Conservation (phyloP, 2,888 invertebrate genomes). For the Germaria angustata region DNA sequence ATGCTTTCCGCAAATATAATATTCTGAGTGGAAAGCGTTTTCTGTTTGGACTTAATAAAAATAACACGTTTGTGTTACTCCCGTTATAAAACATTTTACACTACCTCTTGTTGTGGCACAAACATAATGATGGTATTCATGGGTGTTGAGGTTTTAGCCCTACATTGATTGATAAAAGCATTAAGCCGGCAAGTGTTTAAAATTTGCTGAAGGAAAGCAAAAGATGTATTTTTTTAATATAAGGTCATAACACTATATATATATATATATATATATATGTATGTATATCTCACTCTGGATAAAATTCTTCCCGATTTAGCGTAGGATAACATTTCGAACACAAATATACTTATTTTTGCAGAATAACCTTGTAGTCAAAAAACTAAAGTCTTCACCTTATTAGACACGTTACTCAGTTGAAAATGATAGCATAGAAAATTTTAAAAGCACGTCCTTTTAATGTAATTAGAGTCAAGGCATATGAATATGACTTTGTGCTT, state of each 20-base stretch:
- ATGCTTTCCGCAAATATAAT: background rate
- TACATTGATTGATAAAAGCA: conserved; percentile 59
- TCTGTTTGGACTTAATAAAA: background rate
- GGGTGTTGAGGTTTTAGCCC: conserved; percentile 83
- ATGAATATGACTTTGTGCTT: no score
- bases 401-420: background rate
- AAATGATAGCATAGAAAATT: conserved; percentile 15
- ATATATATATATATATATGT: background rate
- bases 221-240: background rate
- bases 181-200: conserved; percentile 57
- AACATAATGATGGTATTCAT: conserved; percentile 97
- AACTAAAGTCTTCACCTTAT: conserved; percentile 3
- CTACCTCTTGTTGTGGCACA: conserved; percentile 99
- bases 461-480: no score
- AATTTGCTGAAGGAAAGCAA: conserved; percentile 29
- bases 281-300: conserved; percentile 43
- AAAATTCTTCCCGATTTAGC: conserved; percentile 52
- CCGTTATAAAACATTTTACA: background rate
- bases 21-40: background rate
- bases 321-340: conserved; percentile 57
- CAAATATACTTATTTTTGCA: conserved; percentile 25
- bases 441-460: no score
- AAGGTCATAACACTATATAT: no score
- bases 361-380: conserved; percentile 46
- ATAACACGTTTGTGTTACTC: background rate